Percentiles rank a stretch among this genome's conserved stretches.
phyloP scores from a whole-genome alignment of 2,797 vertebrate species.

The Chrysocyon brachyurus region DNA sequence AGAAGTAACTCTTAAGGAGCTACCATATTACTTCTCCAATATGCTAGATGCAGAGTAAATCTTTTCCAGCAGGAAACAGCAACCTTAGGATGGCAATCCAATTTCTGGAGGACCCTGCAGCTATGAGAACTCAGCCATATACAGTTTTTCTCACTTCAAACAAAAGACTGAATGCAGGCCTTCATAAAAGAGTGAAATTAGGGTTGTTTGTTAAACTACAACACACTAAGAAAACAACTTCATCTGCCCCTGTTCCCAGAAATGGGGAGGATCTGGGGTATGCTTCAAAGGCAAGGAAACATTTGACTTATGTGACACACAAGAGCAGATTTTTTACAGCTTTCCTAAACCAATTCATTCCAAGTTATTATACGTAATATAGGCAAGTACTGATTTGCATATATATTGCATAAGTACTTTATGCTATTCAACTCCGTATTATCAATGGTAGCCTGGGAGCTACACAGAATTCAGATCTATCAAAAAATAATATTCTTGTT shows the following conservation, averaged over 20 bases:
- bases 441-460: not conserved
- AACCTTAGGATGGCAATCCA: not conserved
- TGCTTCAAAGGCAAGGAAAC: not conserved
- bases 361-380: not conserved
- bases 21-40: not conserved
- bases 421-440: not conserved
- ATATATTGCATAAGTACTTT: not conserved
- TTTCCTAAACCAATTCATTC: not conserved
- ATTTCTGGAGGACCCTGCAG: not conserved
- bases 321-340: not conserved
- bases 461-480: not conserved
- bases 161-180: not conserved
- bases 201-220: not conserved
- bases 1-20: not conserved
- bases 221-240: not conserved
- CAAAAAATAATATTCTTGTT: not conserved
- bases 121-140: not conserved
- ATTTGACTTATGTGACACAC: not conserved
- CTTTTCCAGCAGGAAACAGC: not conserved
- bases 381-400: not conserved
- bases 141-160: slow-evolving; percentile 8
- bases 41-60: not conserved
- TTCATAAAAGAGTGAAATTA: slow-evolving; percentile 36
- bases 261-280: not conserved
- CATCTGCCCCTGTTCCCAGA: not conserved